Evolutionary conservation across 1,140 invertebrate genomes (phyloP).

Genomic region (Solen grandis): DNA sequence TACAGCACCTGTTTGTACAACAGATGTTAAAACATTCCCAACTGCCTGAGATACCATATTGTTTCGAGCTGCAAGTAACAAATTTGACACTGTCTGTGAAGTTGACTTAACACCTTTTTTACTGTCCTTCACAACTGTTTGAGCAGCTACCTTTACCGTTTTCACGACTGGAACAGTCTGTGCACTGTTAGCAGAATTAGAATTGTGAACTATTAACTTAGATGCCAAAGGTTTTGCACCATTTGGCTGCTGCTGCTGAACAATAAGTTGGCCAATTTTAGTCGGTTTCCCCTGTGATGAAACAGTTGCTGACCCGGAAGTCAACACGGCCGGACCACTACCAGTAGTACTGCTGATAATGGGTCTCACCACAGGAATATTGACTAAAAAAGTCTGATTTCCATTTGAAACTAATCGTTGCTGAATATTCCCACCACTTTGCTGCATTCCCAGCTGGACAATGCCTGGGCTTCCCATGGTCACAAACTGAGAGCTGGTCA

Average conservation of each 20-base stretch:
- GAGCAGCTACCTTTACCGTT: neutral
- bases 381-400: conserved; percentile 71
- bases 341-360: conserved; percentile 57
- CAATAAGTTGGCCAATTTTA: conserved; percentile 17
- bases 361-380: conserved; percentile 69
- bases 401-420: conserved; percentile 31
- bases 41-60: too few relatives aligned
- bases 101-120: neutral
- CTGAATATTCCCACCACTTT: conserved; percentile 6
- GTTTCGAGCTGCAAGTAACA: neutral
- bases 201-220: neutral
- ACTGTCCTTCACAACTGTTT: neutral
- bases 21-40: too few relatives aligned
- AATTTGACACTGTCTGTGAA: neutral
- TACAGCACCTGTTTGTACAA: too few relatives aligned
- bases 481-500: conserved; percentile 31
- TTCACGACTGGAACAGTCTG: neutral
- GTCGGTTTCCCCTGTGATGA: conserved; percentile 66
- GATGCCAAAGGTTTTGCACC: neutral
- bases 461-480: conserved; percentile 21
- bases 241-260: conserved; percentile 11
- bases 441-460: conserved; percentile 7
- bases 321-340: conserved; percentile 47
- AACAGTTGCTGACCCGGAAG: conserved; percentile 44
- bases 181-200: conserved; percentile 16